Evolutionary conservation across 2,888 invertebrate species (phyloP).

Genomic region (Liopterus haemorrhoidalis): DNA sequence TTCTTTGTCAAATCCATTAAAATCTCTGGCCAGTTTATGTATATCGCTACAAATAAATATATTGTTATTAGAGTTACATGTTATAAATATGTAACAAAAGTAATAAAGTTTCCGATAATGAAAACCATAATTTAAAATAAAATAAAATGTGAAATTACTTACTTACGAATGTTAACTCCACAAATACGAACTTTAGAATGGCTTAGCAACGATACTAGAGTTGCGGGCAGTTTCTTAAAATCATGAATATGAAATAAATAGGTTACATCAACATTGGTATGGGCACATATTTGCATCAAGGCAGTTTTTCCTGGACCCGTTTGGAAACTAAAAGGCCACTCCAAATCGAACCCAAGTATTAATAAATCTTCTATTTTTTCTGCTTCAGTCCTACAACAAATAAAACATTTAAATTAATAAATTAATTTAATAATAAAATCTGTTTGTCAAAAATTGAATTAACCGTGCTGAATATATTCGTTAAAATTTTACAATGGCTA

Average conservation of each 20-base stretch:
- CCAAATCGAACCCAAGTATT: conserved; percentile 59
- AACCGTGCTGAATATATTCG: too few relatives aligned
- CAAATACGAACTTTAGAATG: conserved; percentile 55
- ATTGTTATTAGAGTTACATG: conserved; percentile 5
- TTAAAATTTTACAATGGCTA: too few relatives aligned
- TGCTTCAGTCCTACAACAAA: conserved; percentile 40
- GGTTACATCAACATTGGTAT: conserved; percentile 49
- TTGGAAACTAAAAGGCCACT: conserved; percentile 60
- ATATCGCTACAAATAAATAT: conserved; percentile 50
- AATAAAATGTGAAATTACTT: conserved; percentile 30
- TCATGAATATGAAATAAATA: conserved; percentile 54
- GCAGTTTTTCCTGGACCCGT: conserved; percentile 56
- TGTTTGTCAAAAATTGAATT: conserved; percentile 3
- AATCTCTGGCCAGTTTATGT: conserved; percentile 57
- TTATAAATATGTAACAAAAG: conserved; percentile 7
- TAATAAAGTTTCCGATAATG: conserved; percentile 5
- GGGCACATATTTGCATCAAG: conserved; percentile 57
- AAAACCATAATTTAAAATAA: conserved; percentile 1
- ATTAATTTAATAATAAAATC: neutral
- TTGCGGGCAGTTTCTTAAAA: conserved; percentile 53
- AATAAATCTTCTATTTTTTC: conserved; percentile 41
- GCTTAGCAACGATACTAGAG: conserved; percentile 49
- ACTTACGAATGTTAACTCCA: conserved; percentile 62
- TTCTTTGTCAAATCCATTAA: conserved; percentile 50
- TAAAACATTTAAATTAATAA: conserved; percentile 7